Conservation (phyloP, 2,888 invertebrate genomes). For the Bombylius major region DNA sequence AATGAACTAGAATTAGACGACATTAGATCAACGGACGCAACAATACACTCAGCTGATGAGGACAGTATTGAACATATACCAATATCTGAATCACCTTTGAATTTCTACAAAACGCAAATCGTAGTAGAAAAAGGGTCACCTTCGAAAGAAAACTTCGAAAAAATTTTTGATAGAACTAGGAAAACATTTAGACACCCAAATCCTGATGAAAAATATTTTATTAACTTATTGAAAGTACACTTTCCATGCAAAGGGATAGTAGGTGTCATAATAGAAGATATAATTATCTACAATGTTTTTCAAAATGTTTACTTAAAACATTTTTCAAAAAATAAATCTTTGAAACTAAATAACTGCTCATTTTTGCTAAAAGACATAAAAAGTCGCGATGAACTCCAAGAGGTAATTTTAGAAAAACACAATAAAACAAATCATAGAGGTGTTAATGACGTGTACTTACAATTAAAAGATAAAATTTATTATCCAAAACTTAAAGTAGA, state of each 20-base stretch:
- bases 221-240: slow-evolving; percentile 1
- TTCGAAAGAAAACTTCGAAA: not conserved
- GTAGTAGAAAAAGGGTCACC: not conserved
- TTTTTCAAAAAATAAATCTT: too few species aligned
- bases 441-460: slow-evolving; percentile 1
- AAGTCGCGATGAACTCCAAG: not conserved
- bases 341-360: too few species aligned
- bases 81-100: slow-evolving; percentile 8
- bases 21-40: slow-evolving; percentile 7
- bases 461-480: slow-evolving; percentile 4
- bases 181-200: not conserved
- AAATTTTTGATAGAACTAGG: not conserved
- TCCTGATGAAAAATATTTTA: not conserved
- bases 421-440: slow-evolving; percentile 5
- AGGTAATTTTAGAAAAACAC: not conserved
- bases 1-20: not conserved
- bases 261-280: slow-evolving; percentile 1
- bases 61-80: slow-evolving; percentile 10
- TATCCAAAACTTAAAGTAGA: slow-evolving; percentile 2
- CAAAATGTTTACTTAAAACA: too few species aligned
- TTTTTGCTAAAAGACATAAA: not conserved
- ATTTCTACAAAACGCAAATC: slow-evolving; percentile 2
- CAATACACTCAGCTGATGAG: slow-evolving; percentile 12
- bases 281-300: not conserved
- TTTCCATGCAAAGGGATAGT: slow-evolving; percentile 2